Evolutionary conservation across 2,888 invertebrate species (phyloP), one percentile per base, ranked within the genome.

Genomic region (Chrysodeixis includens): DNA sequence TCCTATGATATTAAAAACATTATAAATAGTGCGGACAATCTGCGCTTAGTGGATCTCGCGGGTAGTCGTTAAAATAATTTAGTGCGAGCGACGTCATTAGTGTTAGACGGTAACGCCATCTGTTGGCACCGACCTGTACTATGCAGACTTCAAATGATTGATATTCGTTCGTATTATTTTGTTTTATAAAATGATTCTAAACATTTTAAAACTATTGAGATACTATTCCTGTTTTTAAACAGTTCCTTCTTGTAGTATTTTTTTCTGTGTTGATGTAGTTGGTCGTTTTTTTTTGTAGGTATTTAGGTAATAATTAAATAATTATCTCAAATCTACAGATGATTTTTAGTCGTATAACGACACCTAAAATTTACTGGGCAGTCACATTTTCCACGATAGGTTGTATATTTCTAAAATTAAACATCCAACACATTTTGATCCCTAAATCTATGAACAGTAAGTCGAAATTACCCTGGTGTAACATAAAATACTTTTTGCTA

Each of bases 51-150:
- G 52, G 71, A 62, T 77, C 89, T 88, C 83, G 88, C 83, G 87
- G 85, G 86, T 83, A 86, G 83, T 92, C 91, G 90, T 94, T 93
- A 93, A 93, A 93, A 93, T 93, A 93, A 94, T 94, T 93, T 93
- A 94, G 90, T 89, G 88, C 84, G 83, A 88, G 81, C 84, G 85
- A 84, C 88, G 89, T 92, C 93, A 92, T 93, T 93, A 93, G 91
- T 85, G 87, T 77, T 78, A 71, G 73, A 81, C 60, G 81, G 66
- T 73, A 71, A 66, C 87, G 86, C 88, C 93, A 92, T 93, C 92
- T 92, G 92, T 84, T 76, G 81, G 81, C 69, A 78, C 60, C 76
- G 71, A 30, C 59, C 62, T 56, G 68, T 82, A 20, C 66, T 71
- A 74, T 74, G 75, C 68, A 73, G 76, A 69, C 72, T 81, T 78